Conservation (phyloP, 1,140 invertebrate species). For the Parasteatoda tepidariorum region DNA sequence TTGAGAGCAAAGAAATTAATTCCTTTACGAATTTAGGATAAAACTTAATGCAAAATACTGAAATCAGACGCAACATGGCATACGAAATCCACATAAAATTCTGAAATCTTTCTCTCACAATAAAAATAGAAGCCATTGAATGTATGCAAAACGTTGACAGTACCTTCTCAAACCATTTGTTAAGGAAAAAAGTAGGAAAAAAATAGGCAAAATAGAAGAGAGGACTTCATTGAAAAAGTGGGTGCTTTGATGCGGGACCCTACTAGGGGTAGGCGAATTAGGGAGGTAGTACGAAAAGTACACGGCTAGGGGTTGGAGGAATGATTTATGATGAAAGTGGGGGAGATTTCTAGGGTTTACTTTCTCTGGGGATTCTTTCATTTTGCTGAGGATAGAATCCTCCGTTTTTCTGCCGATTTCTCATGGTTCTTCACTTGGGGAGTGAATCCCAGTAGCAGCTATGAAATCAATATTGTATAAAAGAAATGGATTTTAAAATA, state of each 20-base stretch:
- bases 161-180: neutral
- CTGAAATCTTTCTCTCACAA: neutral
- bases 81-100: too few species aligned
- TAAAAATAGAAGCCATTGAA: neutral
- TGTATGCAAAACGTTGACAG: neutral
- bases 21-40: too few species aligned
- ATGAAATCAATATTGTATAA: too few species aligned
- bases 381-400: neutral
- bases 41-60: too few species aligned
- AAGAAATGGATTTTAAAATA: too few species aligned
- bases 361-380: conserved; percentile 38
- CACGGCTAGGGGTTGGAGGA: conserved; percentile 2
- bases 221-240: conserved; percentile 42
- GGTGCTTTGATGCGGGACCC: conserved; percentile 11
- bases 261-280: neutral
- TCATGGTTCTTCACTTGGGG: too few species aligned
- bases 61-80: too few species aligned
- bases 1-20: too few species aligned
- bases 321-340: conserved; percentile 47
- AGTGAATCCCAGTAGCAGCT: too few species aligned
- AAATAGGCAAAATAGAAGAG: neutral
- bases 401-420: neutral
- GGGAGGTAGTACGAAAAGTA: neutral
- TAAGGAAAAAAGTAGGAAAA: neutral
- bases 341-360: conserved; percentile 34